phyloP scores from a whole-genome alignment of 2,113 vertebrate species.

The Protobothrops flavoviridis region DNA sequence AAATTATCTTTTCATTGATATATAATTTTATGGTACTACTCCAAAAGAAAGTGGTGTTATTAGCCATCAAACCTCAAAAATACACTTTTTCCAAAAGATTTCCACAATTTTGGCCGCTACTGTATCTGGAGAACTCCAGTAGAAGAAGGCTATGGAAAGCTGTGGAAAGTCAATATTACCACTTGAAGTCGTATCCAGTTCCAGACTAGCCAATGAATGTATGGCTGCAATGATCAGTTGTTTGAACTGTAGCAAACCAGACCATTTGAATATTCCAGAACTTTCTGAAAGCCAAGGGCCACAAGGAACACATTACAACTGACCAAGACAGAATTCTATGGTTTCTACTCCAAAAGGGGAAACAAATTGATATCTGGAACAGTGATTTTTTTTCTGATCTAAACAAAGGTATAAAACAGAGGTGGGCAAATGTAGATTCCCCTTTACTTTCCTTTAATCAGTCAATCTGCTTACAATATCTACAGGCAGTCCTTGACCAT shows the following conservation, averaged over 20 bases:
- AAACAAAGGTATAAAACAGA: neutral
- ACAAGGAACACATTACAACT: neutral
- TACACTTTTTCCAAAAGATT: no score
- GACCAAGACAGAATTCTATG: neutral
- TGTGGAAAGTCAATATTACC: neutral
- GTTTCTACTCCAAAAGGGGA: neutral
- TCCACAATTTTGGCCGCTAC: no score
- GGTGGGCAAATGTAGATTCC: neutral
- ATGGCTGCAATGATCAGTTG: neutral
- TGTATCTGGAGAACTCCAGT: neutral
- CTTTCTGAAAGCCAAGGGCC: neutral
- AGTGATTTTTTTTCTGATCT: neutral
- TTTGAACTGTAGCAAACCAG: neutral
- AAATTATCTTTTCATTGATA: no score
- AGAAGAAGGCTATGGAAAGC: neutral
- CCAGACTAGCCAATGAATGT: neutral
- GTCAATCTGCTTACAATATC: neutral
- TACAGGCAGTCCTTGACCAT: no score
- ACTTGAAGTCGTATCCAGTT: neutral
- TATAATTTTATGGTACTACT: no score
- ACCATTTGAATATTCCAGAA: neutral
- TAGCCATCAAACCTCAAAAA: no score
- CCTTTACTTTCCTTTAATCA: neutral
- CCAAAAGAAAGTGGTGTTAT: no score
- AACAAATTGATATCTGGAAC: neutral